Evolutionary conservation across 1,140 invertebrate species (phyloP), one percentile per base, ranked within the genome.

Genomic region (Leptonema lineaticorne): DNA sequence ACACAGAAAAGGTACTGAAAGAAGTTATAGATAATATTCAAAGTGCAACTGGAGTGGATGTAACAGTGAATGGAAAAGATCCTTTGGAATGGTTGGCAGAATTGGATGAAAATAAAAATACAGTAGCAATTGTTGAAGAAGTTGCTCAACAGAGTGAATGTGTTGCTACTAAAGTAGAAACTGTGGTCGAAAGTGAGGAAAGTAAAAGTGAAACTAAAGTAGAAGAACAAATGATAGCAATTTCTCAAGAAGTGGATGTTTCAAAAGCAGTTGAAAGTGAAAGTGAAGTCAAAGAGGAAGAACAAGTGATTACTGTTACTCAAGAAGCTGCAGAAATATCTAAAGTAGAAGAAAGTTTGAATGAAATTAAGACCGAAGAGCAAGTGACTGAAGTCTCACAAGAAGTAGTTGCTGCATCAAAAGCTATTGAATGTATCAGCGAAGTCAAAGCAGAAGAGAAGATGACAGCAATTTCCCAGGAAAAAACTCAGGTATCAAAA

Each of bases 61-160:
- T 75, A 57, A 74, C 77, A n/a, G 67, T 72, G 18, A 70, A 74
- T 41, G 75, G 74, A 53, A 75, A 72, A 60, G 75, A 75, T 72
- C 72, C 76, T 57, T 29, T 76, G 16, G 76, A 77, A 53, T 75
- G 74, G 74, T 33, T 77, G 20, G 56, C 71, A 14, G 75, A 79
- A 68, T 63, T 74, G 27, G 68, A 76, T 56, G 56, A 63, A 56
- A n/a, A n/a, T n/a, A 28, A 75, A 57, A 27, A 53, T 26, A 41
- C 11, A 14, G 16, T 1, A 4, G 37, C 37, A 41, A 41, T 2
- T 16, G 16, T 14, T 41, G 16, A 9, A 41, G 16, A 41, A 16
- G 16, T 41, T 16, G 16, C 16, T 3, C 37, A 41, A 41, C 11
- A 11, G 11, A 41, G 37, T 11, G 68, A 69, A 29, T 26, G 41